Evolutionary conservation across 2,113 vertebrate genomes (phyloP).

Genomic region (Paraplagusia blochii): DNA sequence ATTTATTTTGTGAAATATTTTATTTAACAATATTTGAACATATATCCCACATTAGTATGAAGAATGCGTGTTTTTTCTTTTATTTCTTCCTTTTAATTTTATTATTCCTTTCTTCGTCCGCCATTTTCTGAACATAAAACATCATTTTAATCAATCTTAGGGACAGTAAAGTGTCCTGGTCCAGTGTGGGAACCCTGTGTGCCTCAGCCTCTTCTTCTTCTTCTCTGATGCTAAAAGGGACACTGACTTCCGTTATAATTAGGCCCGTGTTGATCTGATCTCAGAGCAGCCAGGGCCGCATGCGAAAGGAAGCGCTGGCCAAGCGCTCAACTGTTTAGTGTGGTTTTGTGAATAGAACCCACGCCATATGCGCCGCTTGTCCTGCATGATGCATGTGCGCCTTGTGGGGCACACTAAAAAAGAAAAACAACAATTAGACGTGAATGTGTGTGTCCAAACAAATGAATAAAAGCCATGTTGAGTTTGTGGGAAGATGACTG

Average conservation of each 20-base stretch:
- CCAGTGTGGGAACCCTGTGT: neutral
- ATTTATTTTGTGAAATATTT: too few species aligned
- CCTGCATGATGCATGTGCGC: slow-evolving; percentile 65
- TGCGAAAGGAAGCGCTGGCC: slow-evolving; percentile 36
- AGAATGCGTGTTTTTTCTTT: too few species aligned
- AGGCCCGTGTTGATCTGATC: slow-evolving; percentile 33
- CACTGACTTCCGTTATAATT: slow-evolving; percentile 48
- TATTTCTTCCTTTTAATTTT: too few species aligned
- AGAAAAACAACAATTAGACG: slow-evolving; percentile 92
- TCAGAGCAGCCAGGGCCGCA: slow-evolving; percentile 20
- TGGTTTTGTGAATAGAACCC: slow-evolving; percentile 45
- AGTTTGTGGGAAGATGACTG: slow-evolving; percentile 76
- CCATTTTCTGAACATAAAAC: too few species aligned
- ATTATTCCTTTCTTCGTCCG: too few species aligned
- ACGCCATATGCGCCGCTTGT: slow-evolving; percentile 54
- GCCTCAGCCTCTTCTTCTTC: slow-evolving; percentile 10
- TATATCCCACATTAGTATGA: too few species aligned
- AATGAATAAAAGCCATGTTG: slow-evolving; percentile 84
- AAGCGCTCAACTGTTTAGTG: slow-evolving; percentile 36
- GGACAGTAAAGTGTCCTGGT: neutral
- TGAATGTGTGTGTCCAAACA: slow-evolving; percentile 94
- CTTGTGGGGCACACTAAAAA: slow-evolving; percentile 83
- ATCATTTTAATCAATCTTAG: too few species aligned
- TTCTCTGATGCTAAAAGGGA: slow-evolving; percentile 43
- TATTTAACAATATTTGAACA: too few species aligned